phyloP scores from a whole-genome alignment of 2,888 invertebrate species.

The Encarsia formosa region DNA sequence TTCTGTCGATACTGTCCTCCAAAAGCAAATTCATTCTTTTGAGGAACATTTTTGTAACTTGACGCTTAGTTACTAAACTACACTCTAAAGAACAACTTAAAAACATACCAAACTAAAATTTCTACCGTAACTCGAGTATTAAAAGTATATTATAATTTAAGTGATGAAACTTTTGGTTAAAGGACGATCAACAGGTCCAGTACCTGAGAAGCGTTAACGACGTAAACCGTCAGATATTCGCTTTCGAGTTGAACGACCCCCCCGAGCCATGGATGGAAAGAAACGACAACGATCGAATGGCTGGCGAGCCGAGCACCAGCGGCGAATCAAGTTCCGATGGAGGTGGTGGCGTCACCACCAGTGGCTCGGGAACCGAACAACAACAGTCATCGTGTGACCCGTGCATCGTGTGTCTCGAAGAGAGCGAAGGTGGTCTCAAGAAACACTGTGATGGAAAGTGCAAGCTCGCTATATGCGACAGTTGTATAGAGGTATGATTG shows the following conservation, averaged over 20 bases:
- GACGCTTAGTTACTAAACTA: slow-evolving; percentile 45
- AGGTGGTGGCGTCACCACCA: not conserved
- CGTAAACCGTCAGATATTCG: slow-evolving; percentile 52
- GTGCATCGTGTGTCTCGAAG: slow-evolving; percentile 62
- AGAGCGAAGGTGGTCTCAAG: slow-evolving; percentile 55
- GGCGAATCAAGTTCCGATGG: not conserved
- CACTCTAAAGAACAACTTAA: slow-evolving; percentile 43
- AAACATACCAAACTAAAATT: not conserved
- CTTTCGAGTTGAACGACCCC: slow-evolving; percentile 49
- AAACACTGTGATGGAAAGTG: slow-evolving; percentile 58
- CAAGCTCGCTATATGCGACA: slow-evolving; percentile 55
- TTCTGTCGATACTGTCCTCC: slow-evolving; percentile 48
- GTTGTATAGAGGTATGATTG: slow-evolving; percentile 56
- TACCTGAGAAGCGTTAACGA: slow-evolving; percentile 56
- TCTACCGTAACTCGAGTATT: no score
- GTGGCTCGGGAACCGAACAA: slow-evolving; percentile 17
- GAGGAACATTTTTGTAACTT: slow-evolving; percentile 48
- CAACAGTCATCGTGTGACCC: no score
- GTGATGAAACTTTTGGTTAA: no score
- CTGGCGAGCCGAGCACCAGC: slow-evolving; percentile 9
- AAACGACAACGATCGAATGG: slow-evolving; percentile 31
- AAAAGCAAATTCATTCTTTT: slow-evolving; percentile 35
- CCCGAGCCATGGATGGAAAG: slow-evolving; percentile 41
- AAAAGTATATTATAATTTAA: no score
- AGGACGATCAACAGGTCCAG: slow-evolving; percentile 55